A percentile compares a stretch with the other conserved stretches of the same genome.
Conservation (phyloP, 53 echinoderm and acorn worm genomes). For the Arbacia lixula region DNA sequence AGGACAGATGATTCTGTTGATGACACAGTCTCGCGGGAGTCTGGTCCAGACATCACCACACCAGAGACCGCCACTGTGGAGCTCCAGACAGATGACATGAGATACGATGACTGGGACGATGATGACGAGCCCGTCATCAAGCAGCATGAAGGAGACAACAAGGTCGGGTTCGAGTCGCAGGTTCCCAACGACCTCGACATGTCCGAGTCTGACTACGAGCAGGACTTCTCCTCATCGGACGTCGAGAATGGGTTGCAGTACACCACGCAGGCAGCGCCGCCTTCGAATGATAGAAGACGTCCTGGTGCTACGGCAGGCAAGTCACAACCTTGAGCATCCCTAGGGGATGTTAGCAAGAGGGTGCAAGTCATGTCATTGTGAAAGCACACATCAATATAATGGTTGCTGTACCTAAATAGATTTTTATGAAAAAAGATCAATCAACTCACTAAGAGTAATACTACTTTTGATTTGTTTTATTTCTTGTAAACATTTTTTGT, state of each 20-base stretch:
- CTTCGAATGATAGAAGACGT: neutral
- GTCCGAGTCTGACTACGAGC: constrained; percentile 49
- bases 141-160: constrained; percentile 47
- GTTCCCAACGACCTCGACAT: constrained; percentile 36
- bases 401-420: no score
- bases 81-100: constrained; percentile 15
- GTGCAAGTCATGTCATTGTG: no score
- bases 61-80: constrained; percentile 12
- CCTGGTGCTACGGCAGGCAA: constrained; percentile 7
- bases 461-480: no score
- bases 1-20: constrained; percentile 23
- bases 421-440: no score
- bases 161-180: constrained; percentile 36
- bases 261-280: constrained; percentile 19
- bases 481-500: no score
- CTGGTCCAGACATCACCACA: neutral
- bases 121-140: constrained; percentile 31
- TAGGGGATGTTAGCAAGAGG: no score
- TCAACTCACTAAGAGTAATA: no score
- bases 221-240: constrained; percentile 20
- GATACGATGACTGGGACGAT: neutral
- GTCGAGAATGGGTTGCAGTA: constrained; percentile 32
- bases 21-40: no score
- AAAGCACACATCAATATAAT: no score
- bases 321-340: no score